Percentiles rank a stretch among this genome's conserved stretches.
Conservation (phyloP, 2,888 invertebrate genomes). For the Nymphalis c-album region DNA sequence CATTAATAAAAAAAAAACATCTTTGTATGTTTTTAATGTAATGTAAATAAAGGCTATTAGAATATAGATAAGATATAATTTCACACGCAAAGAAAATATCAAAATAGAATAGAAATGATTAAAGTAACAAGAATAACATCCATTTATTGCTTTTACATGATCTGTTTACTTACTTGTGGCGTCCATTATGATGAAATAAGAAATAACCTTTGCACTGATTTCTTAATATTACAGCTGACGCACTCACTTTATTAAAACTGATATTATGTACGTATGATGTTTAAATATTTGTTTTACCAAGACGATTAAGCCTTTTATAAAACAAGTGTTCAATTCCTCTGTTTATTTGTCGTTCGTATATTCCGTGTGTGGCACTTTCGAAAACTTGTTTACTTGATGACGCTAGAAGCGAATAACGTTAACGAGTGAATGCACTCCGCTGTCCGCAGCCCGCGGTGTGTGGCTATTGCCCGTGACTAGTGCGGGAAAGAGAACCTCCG, state of each 20-base stretch:
- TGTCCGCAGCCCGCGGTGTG: conserved; percentile 39
- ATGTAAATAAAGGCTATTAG: no score
- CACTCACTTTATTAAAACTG: conserved; percentile 4
- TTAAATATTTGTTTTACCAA: not conserved
- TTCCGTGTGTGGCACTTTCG: conserved; percentile 25
- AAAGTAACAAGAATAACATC: not conserved
- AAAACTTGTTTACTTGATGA: conserved; percentile 61
- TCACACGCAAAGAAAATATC: not conserved
- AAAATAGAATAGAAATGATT: not conserved
- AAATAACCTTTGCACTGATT: conserved; percentile 70
- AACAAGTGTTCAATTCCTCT: not conserved
- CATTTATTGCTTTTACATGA: conserved; percentile 23
- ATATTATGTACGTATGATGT: not conserved
- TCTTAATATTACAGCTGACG: conserved; percentile 28
- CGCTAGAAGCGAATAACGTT: conserved; percentile 42
- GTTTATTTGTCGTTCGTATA: conserved; percentile 3
- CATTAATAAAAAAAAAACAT: no score
- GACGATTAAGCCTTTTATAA: not conserved
- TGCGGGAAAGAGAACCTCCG: conserved; percentile 18
- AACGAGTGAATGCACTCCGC: conserved; percentile 65
- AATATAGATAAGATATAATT: no score
- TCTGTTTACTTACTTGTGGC: conserved; percentile 74
- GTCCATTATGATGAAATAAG: conserved; percentile 76
- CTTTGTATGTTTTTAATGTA: no score
- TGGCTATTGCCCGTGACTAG: conserved; percentile 36